A percentile compares a stretch with the other conserved stretches of the same genome.
Conservation (phyloP, 2,888 invertebrate species). For the Rhingia rostrata region DNA sequence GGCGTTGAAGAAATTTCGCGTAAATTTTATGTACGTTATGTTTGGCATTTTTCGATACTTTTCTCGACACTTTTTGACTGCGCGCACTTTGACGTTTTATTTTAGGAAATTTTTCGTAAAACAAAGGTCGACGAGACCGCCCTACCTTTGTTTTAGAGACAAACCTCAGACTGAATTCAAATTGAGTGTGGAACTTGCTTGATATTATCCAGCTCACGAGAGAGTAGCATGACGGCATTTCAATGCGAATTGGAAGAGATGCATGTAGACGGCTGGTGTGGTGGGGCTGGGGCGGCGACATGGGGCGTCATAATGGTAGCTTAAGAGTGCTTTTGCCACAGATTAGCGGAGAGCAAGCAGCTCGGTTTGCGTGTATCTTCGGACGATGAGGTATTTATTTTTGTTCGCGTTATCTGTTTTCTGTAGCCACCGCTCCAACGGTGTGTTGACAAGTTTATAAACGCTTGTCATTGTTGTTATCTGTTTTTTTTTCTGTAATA, state of each 20-base stretch:
- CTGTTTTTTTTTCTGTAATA: not conserved
- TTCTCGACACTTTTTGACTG: not conserved
- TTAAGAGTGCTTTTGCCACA: constrained; percentile 11
- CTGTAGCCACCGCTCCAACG: constrained; percentile 6
- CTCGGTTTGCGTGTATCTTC: not conserved
- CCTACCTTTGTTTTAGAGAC: constrained; percentile 65
- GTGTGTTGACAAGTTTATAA: constrained; percentile 44
- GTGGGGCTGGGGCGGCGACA: not conserved
- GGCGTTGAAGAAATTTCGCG: constrained; percentile 65
- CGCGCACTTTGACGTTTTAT: not conserved
- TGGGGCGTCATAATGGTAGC: not conserved
- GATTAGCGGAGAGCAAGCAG: not conserved
- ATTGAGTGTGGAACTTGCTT: constrained; percentile 57
- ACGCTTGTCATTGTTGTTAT: constrained; percentile 36
- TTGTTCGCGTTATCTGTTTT: constrained; percentile 16
- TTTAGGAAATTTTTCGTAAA: not conserved
- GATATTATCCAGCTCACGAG: constrained; percentile 43
- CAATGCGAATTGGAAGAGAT: constrained; percentile 22
- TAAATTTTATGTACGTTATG: constrained; percentile 75
- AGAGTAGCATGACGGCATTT: constrained; percentile 22
- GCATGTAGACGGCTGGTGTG: not conserved
- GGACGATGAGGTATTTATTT: constrained; percentile 8
- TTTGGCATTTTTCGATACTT: constrained; percentile 76
- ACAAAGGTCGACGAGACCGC: constrained; percentile 17
- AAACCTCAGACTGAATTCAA: constrained; percentile 62